These are phyloP conservation scores for Cephus pulcher DNA, from an alignment of 2,888 invertebrate genomes.

Conservation along the genomic window DNA sequence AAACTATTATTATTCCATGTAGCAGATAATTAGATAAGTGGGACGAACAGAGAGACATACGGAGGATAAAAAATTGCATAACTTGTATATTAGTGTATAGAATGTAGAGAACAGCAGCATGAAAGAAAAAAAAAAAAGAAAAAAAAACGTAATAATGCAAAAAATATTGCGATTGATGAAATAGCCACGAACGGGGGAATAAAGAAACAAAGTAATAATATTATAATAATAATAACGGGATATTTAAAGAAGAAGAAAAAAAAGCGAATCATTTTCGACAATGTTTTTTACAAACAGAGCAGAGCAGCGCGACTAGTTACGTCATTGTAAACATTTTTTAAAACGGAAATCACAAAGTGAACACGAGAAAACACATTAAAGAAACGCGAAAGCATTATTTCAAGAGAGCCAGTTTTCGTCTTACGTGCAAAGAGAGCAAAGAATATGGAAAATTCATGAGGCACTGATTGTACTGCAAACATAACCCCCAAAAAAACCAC, in stretches of 20 bases:
- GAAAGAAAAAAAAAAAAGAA: not conserved
- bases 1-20: conserved; percentile 55
- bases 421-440: not conserved
- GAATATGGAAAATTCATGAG: conserved; percentile 25
- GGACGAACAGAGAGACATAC: conserved; percentile 57
- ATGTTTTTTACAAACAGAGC: conserved; percentile 65
- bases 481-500: no score
- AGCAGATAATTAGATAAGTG: conserved; percentile 63
- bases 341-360: conserved; percentile 12
- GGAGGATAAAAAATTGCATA: conserved; percentile 59
- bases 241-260: conserved; percentile 10
- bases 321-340: conserved; percentile 21
- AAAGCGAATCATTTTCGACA: conserved; percentile 63
- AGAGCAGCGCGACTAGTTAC: conserved; percentile 58
- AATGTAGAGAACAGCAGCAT: conserved; percentile 52
- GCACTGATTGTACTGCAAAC: not conserved
- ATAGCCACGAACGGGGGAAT: conserved; percentile 47
- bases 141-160: not conserved
- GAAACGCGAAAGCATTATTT: not conserved
- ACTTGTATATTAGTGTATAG: conserved; percentile 68
- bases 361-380: not conserved
- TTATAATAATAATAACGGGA: no score
- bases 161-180: conserved; percentile 43
- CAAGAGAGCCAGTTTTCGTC: no score
- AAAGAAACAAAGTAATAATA: not conserved